phyloP scores from a whole-genome alignment of 2,113 vertebrate genomes.

The Sakesphorus luctuosus region DNA sequence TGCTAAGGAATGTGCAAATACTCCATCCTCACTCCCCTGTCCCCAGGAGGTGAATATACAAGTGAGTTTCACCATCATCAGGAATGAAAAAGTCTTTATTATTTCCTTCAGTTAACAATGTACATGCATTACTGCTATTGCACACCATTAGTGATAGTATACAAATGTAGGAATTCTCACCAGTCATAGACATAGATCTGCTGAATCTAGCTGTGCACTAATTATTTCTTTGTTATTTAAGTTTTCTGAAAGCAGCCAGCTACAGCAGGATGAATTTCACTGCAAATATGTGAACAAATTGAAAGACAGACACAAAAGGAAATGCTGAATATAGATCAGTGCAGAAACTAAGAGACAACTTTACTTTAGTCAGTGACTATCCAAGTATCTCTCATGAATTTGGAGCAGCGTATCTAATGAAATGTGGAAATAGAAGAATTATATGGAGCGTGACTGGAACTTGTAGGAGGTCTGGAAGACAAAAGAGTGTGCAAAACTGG shows the following conservation, averaged over 20 bases:
- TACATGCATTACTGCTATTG: accelerated
- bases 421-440: background rate
- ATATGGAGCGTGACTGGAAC: background rate
- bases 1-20: background rate
- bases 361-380: background rate
- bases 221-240: background rate
- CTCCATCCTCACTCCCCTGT: accelerated
- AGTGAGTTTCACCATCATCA: background rate
- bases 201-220: background rate
- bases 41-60: background rate
- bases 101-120: background rate
- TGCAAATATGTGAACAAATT: background rate
- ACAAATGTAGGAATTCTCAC: background rate
- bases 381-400: background rate
- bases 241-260: background rate
- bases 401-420: background rate
- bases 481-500: background rate
- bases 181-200: background rate
- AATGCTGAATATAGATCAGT: background rate
- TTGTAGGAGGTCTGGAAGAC: background rate
- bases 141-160: too few species aligned
- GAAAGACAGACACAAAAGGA: background rate
- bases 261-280: background rate
- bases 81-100: background rate
- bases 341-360: background rate